Base-by-base conservation (phyloP, 2,797 vertebrate species). In the Megaceryle alcyon region DNA sequence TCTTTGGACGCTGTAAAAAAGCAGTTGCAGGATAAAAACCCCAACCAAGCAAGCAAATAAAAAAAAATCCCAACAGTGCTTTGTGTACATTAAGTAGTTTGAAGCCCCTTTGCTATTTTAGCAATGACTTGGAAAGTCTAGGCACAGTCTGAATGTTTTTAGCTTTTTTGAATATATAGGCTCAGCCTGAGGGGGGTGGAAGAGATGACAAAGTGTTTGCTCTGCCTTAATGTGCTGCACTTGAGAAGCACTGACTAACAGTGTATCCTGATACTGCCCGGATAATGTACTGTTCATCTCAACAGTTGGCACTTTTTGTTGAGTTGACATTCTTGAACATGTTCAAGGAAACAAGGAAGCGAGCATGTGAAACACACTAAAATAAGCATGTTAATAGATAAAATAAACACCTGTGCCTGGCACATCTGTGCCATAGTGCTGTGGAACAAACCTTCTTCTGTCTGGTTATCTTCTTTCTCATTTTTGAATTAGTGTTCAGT, bases 371-470 rank as follows among this genome's bases (percentile, higher is more conserved):
- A 94, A 60, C 73, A 43, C 1, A 3, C 20, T 68, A 60, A 82
- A 87, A 41, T 66, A 80, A 85, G 25, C 16, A 4, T 76, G 53
- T 33, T 75, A 82, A 78, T 16, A 83, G 85, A 64, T 88, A 78
- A 89, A 83, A 81, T 60, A 29, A 82, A 59, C 87, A 94, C 79
- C 95, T 94, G 82, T 84, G 28, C 43, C 91, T 72, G 41, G 54
- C 72, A 80, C 18, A 29, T 78, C 41, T 54, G 39, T 63, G 82
- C 39, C 10, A 8, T 18, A 43, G 43, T 48, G 54, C 60, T 84
- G 73, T 76, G 88, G 33, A 94, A 94, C 92, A 96, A 88, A 79
- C 28, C 7, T 26, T 73, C 82, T 92, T 82, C 89, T 95, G 51
- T 91, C 60, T 79, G 57, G 12, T 76, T 86, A 51, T 88, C 51